phyloP scores from a whole-genome alignment of 2,113 vertebrate genomes.

The Tychaedon coryphoeus region DNA sequence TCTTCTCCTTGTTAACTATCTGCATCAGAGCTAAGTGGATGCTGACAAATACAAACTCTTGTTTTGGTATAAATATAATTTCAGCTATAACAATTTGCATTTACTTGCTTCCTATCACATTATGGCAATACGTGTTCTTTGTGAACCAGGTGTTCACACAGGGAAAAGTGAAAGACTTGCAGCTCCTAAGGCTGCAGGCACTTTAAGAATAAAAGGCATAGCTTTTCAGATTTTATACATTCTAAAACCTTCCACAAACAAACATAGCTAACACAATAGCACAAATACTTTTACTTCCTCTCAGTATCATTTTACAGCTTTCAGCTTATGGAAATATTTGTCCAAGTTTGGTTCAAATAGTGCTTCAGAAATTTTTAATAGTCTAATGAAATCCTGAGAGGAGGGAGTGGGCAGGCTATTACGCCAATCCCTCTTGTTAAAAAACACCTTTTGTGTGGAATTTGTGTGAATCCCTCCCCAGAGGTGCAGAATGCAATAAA shows the following conservation, averaged over 20 bases:
- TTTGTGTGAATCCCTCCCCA: neutral
- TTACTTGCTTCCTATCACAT: neutral
- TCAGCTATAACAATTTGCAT: neutral
- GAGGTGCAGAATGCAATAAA: constrained; percentile 25
- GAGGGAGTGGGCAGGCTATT: neutral
- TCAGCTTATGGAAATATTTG: constrained; percentile 20
- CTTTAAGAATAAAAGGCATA: neutral
- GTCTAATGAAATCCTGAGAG: neutral
- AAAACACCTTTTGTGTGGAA: neutral
- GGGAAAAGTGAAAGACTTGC: neutral
- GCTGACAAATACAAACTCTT: neutral
- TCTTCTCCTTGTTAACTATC: neutral
- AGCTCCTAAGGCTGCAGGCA: neutral
- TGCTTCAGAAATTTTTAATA: neutral
- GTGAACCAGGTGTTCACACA: neutral
- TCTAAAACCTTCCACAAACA: neutral
- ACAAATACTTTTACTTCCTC: neutral
- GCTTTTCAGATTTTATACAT: neutral
- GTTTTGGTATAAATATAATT: neutral
- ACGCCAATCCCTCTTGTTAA: neutral
- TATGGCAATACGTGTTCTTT: rapidly evolving
- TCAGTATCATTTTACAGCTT: neutral
- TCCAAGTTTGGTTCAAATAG: neutral
- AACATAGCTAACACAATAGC: neutral
- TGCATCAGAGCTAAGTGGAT: neutral